Conservation (phyloP, 2,888 invertebrate species). For the Parnassius glacialis region DNA sequence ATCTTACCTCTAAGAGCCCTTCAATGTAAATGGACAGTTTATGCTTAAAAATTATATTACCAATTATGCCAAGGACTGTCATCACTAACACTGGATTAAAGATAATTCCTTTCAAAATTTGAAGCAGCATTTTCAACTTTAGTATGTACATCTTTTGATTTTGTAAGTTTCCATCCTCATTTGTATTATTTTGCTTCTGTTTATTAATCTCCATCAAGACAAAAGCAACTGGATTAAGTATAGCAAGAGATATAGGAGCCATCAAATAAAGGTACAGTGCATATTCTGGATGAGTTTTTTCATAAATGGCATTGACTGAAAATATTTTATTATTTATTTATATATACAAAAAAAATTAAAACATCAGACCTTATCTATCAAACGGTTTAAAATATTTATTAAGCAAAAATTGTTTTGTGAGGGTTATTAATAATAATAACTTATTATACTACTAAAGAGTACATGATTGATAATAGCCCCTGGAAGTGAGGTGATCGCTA, state of each 20-base stretch:
- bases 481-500: too few relatives aligned
- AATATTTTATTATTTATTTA: conserved; percentile 28
- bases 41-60: conserved; percentile 90
- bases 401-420: too few relatives aligned
- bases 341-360: not conserved
- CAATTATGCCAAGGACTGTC: conserved; percentile 94
- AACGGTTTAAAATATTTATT: too few relatives aligned
- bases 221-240: conserved; percentile 95
- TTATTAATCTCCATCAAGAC: conserved; percentile 92
- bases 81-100: conserved; percentile 95
- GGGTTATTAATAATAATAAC: too few relatives aligned
- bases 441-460: too few relatives aligned
- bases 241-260: conserved; percentile 95
- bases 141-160: conserved; percentile 45
- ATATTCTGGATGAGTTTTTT: conserved; percentile 92
- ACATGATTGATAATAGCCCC: too few relatives aligned
- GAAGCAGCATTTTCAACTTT: conserved; percentile 61
- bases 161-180: conserved; percentile 32
- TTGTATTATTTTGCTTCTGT: conserved; percentile 55
- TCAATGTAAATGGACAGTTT: conserved; percentile 87
- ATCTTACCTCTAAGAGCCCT: conserved; percentile 85
- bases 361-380: too few relatives aligned
- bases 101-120: conserved; percentile 85
- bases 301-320: conserved; percentile 92
- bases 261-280: conserved; percentile 94